Base-by-base conservation (phyloP, 2,797 vertebrate genomes). In the Lateolabrax maculatus region DNA sequence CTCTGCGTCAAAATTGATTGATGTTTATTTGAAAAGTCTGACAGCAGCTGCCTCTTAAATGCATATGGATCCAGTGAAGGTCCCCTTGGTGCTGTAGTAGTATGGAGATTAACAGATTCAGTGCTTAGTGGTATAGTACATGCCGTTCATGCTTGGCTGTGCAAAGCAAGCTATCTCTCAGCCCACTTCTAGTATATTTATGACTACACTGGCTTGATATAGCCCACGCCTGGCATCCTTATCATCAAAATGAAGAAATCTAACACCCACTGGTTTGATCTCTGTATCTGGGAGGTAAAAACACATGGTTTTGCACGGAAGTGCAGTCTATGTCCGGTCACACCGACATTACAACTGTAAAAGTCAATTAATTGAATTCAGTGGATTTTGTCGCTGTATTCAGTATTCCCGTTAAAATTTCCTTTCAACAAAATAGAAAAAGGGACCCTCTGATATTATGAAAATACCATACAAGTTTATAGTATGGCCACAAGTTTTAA, bases 81-180 rank as follows among this genome's bases (percentile, higher is more conserved):
- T 48, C 67, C 36, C 43, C 66, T 78, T 36, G 71, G 53, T 72
- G 71, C 56, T 37, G 19, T 3, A 31, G 39, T 12, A 51, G 34
- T 18, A 36, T 2, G 31, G 51, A 83, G 75, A 77, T 81, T 49
- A 81, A 48, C 34, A 63, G 68, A 62, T 64, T 69, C 60, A 18
- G 23, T 18, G 56, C 71, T 73, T 52, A 64, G 51, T 39, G 53
- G 29, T 73, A 56, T 25, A 58, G 80, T 27, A 65, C 79, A 79
- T 69, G 10, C 60, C 16, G 49, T 72, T 61, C 74, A 76, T 52
- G 25, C 63, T 58, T 58, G 13, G 64, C 53, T 43, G 36, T 61
- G 60, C 36, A 58, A 41, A 77, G 18, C 27, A 9, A 44, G 56
- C 18, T 46, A 25, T 79, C 39, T 29, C 37, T 43, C 25, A 67